These are phyloP conservation scores for Lepeophtheirus nordmannii DNA, from an alignment of 2,888 invertebrate genomes.

Conservation along the genomic window DNA sequence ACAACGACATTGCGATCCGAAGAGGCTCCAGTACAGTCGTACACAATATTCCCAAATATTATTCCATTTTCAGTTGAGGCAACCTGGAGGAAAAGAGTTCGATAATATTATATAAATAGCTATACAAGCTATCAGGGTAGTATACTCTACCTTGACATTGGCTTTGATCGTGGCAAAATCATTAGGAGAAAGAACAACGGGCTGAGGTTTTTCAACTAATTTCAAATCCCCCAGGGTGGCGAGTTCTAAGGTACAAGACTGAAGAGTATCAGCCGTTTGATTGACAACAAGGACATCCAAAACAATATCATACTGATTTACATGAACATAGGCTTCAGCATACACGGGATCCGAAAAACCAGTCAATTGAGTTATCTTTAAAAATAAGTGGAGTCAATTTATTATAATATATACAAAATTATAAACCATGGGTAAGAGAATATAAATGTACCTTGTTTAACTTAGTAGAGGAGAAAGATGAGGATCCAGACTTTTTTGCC, in stretches of 20 bases:
- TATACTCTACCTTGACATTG: conserved; percentile 58
- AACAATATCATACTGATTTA: conserved; percentile 96
- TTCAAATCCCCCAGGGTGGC: conserved; percentile 95
- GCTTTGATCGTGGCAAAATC: conserved; percentile 98
- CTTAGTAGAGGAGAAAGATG: conserved; percentile 40
- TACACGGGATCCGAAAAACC: conserved; percentile 99
- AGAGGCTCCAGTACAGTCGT: conserved; percentile 81
- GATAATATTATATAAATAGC: not conserved
- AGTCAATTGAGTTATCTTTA: conserved; percentile 70
- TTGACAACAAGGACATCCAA: conserved; percentile 95
- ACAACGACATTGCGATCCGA: conserved; percentile 93
- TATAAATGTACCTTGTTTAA: conserved; percentile 43
- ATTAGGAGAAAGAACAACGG: conserved; percentile 84
- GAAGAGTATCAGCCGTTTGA: conserved; percentile 91
- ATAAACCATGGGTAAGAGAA: too few relatives aligned
- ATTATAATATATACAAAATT: not conserved
- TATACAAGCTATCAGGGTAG: conserved; percentile 6
- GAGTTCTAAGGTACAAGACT: conserved; percentile 91
- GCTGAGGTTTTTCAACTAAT: conserved; percentile 89
- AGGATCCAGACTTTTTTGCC: conserved; percentile 37
- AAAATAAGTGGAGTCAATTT: not conserved
- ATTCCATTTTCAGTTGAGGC: conserved; percentile 99
- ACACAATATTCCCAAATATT: conserved; percentile 97
- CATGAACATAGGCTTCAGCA: conserved; percentile 97
- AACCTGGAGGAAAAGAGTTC: not conserved